Base-by-base conservation (phyloP, 2,113 vertebrate genomes). In the Tonatia bakeri region DNA sequence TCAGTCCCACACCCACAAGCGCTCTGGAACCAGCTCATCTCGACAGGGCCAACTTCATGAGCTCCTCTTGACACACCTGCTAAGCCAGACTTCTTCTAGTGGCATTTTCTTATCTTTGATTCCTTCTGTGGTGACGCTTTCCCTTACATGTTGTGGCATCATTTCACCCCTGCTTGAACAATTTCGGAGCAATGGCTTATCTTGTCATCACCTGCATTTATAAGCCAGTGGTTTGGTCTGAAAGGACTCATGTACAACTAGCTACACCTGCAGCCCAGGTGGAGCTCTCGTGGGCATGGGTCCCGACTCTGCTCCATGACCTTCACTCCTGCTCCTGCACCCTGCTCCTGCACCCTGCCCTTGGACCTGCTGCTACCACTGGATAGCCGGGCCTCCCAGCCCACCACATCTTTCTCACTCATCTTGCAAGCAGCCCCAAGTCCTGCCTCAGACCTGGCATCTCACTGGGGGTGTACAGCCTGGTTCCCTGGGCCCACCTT, bases 381-480 rank as follows among this genome's bases (percentile, higher is more conserved):
- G 17, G 31, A 1, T 14, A n/a, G 52, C 26, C 33, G 38, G 31
- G 38, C 33, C 83, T 81, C 56, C 50, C 33, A 12, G 4, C 13
- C 7, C 14, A 64, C 14, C 36, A 70, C 0, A 10, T 1, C 3
- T 0, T 19, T 24, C 38, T 4, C 0, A 0, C 12, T 40, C 4
- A 65, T 19, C 47, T 73, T 36, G 36, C 17, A 67, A 67, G 36
- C 26, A 67, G 36, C 26, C n/a, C 72, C 52, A 26, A 7, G 33
- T 54, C 28, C 76, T 70, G 47, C 40, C 69, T 50, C 3, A 59
- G 4, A 54, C 47, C 12, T 1, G 2, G 47, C 4, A 45, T 50
- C 36, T 67, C 3, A 72, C 7, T 19, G 40, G 50, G 9, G 67
- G 9, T 61, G 31, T 67, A 43, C 20, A 38, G 31, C 76, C 19